Conservation (phyloP, 1,140 invertebrate species). For the Drosophila seguyi region DNA sequence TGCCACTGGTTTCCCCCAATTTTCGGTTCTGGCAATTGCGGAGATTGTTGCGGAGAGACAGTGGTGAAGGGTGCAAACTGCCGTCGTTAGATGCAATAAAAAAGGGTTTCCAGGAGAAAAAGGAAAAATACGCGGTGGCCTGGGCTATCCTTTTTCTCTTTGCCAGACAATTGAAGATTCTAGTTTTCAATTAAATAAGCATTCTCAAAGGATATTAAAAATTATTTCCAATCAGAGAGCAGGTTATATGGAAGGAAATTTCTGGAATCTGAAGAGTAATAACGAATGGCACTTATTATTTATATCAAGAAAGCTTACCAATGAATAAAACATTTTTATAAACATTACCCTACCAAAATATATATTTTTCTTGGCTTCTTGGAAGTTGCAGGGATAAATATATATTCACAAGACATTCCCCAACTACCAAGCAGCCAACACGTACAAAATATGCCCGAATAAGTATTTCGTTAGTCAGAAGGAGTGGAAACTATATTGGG, state of each 20-base stretch:
- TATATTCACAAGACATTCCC: slow-evolving; percentile 1
- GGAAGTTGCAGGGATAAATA: background rate
- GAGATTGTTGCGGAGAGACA: slow-evolving; percentile 27
- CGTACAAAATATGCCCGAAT: slow-evolving; percentile 8
- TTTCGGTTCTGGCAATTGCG: slow-evolving; percentile 31
- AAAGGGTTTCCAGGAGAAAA: slow-evolving; percentile 4
- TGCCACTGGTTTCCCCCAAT: slow-evolving; percentile 16
- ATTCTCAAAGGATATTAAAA: background rate
- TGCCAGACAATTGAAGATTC: slow-evolving; percentile 22
- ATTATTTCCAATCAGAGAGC: background rate
- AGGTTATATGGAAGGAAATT: background rate
- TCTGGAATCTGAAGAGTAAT: background rate
- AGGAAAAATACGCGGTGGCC: background rate
- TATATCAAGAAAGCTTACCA: too few species aligned
- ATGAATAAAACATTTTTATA: background rate
- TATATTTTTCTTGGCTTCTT: background rate
- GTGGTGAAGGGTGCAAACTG: slow-evolving; percentile 51
- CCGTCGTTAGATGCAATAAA: slow-evolving; percentile 43
- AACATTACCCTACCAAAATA: background rate
- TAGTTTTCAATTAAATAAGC: slow-evolving; percentile 20
- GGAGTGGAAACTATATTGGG: slow-evolving; percentile 13
- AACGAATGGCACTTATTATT: background rate
- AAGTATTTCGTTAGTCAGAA: slow-evolving; percentile 19
- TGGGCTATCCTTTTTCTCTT: slow-evolving; percentile 14
- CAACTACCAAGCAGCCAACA: slow-evolving; percentile 19